A percentile compares a stretch with the other conserved stretches of the same genome.
Conservation (phyloP, 2,888 invertebrate species). For the Phlogophora meticulosa region DNA sequence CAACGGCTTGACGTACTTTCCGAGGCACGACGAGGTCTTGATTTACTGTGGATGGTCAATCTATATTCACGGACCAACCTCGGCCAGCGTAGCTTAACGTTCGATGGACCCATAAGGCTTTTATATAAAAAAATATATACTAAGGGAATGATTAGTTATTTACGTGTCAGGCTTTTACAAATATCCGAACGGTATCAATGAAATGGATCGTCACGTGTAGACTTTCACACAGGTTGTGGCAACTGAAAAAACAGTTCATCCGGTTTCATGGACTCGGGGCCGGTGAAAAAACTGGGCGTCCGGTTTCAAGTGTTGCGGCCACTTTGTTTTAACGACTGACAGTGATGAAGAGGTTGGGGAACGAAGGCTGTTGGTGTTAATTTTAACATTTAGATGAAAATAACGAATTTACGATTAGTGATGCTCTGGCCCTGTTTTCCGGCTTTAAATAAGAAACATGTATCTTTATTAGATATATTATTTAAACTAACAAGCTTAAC, state of each 20-base stretch:
- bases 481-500: too few species aligned
- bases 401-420: background rate
- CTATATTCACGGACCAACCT: background rate
- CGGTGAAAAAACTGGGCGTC: conserved; percentile 43
- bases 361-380: conserved; percentile 17
- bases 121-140: background rate
- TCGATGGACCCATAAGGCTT: too few species aligned
- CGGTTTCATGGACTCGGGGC: conserved; percentile 7
- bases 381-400: conserved; percentile 23
- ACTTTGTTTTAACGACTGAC: conserved; percentile 57
- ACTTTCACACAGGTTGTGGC: conserved; percentile 26
- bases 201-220: conserved; percentile 41
- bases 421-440: too few species aligned
- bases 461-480: too few species aligned
- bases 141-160: background rate
- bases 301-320: conserved; percentile 51
- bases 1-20: too few species aligned
- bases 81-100: too few species aligned
- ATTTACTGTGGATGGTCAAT: background rate
- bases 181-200: conserved; percentile 25
- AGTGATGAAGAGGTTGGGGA: conserved; percentile 37
- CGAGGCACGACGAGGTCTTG: too few species aligned
- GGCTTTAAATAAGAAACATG: too few species aligned
- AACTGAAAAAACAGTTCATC: conserved; percentile 27
- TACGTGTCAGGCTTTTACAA: conserved; percentile 3